Evolutionary conservation across 2,888 invertebrate species (phyloP).

Genomic region (Pseudococcus viburni): DNA sequence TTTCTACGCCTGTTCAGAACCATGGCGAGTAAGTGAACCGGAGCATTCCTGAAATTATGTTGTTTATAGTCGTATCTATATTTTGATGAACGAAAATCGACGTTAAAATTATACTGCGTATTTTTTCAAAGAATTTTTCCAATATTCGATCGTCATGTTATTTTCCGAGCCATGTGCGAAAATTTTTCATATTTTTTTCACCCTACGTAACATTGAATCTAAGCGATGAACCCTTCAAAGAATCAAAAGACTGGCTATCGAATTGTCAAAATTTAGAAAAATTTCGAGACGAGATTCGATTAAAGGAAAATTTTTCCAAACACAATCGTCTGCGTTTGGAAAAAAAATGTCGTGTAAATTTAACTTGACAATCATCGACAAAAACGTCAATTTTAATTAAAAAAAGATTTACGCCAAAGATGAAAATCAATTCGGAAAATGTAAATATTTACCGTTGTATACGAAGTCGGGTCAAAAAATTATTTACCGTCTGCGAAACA

Average conservation of each 20-base stretch:
- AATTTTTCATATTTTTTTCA: neutral
- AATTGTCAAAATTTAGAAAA: neutral
- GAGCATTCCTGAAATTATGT: constrained; percentile 3
- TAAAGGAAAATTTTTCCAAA: neutral
- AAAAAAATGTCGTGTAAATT: neutral
- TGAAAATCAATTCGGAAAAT: constrained; percentile 1
- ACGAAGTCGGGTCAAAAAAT: constrained; percentile 19
- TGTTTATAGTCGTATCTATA: neutral
- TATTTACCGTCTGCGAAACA: constrained; percentile 24
- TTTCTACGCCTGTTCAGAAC: neutral
- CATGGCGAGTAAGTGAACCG: neutral
- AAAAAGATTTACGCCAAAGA: constrained; percentile 12
- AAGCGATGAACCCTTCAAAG: neutral
- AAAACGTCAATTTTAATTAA: neutral
- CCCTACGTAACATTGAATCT: neutral
- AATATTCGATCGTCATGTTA: neutral
- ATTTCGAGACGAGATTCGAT: neutral
- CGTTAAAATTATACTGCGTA: neutral
- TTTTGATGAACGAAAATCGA: neutral
- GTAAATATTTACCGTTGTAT: neutral
- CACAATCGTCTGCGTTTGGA: neutral
- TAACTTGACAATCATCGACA: constrained; percentile 19
- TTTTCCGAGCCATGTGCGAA: neutral
- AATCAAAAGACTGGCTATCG: neutral
- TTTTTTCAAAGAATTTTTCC: neutral